Conservation (phyloP, 2,113 vertebrate species). For the Shinisaurus crocodilurus region DNA sequence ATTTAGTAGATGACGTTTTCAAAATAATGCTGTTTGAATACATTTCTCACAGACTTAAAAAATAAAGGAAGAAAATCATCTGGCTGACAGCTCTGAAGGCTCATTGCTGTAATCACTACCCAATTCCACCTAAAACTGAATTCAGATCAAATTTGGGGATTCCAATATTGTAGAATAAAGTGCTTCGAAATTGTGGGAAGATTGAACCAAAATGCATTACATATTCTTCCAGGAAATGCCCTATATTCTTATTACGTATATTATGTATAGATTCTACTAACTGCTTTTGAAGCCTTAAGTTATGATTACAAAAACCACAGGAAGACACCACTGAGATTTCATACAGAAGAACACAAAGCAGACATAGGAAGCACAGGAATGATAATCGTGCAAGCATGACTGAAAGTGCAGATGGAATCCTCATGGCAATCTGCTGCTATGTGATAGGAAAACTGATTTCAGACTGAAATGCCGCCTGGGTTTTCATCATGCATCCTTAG, state of each 20-base stretch:
- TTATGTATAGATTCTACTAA: not conserved
- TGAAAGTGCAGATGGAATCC: not conserved
- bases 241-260: not conserved
- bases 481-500: not conserved
- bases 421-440: not conserved
- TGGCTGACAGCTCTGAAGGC: rapidly evolving
- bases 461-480: not conserved
- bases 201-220: not conserved
- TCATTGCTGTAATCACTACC: not conserved
- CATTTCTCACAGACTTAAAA: rapidly evolving
- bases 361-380: not conserved
- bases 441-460: not conserved
- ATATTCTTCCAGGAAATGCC: not conserved
- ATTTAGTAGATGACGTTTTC: not conserved
- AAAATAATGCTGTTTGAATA: not conserved
- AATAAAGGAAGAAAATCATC: not conserved
- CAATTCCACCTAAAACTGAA: not conserved
- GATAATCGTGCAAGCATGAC: not conserved
- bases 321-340: too few species aligned
- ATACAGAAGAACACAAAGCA: too few species aligned
- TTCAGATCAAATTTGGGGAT: not conserved
- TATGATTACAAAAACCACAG: too few species aligned
- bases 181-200: not conserved
- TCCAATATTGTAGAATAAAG: not conserved
- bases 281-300: not conserved